Percentiles rank a stretch among this genome's conserved stretches.
Conservation (phyloP, 2,797 vertebrate species). For the Enteromius unitaeniatus region DNA sequence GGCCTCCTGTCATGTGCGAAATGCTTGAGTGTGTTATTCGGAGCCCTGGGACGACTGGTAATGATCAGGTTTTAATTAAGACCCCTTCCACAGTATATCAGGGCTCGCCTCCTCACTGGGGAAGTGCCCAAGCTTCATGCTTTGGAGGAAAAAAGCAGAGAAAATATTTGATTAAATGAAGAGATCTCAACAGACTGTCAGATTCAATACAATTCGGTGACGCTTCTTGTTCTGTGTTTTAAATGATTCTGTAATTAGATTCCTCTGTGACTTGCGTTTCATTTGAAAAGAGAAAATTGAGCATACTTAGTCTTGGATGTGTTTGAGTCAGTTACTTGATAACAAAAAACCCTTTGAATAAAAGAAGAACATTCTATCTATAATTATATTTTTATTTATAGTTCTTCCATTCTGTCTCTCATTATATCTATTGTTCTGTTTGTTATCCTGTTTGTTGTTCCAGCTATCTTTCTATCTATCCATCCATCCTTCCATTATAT, state of each 20-base stretch:
- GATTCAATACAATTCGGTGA: conserved; percentile 40
- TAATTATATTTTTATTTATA: too few relatives aligned
- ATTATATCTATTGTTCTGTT: background rate
- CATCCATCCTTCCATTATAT: background rate
- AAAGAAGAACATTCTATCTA: background rate
- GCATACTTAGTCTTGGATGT: background rate
- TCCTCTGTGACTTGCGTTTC: conserved; percentile 30
- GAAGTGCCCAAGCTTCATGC: conserved; percentile 23
- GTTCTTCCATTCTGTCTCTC: background rate
- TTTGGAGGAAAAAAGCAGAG: conserved; percentile 27
- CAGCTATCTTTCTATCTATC: background rate
- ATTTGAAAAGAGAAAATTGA: background rate
- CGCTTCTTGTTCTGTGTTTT: conserved; percentile 24
- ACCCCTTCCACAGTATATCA: conserved; percentile 45
- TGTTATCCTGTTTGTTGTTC: background rate
- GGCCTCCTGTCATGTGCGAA: conserved; percentile 52
- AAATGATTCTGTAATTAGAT: conserved; percentile 45
- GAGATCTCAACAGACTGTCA: conserved; percentile 41
- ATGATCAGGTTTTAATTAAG: conserved; percentile 65
- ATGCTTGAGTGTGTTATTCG: conserved; percentile 52
- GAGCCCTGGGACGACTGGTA: conserved; percentile 56
- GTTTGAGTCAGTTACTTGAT: background rate
- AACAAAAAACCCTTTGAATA: background rate
- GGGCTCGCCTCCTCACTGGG: conserved; percentile 27
- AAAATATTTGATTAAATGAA: conserved; percentile 54